Conservation (phyloP, 1,140 invertebrate species). For the Drosophila prosaltans region DNA sequence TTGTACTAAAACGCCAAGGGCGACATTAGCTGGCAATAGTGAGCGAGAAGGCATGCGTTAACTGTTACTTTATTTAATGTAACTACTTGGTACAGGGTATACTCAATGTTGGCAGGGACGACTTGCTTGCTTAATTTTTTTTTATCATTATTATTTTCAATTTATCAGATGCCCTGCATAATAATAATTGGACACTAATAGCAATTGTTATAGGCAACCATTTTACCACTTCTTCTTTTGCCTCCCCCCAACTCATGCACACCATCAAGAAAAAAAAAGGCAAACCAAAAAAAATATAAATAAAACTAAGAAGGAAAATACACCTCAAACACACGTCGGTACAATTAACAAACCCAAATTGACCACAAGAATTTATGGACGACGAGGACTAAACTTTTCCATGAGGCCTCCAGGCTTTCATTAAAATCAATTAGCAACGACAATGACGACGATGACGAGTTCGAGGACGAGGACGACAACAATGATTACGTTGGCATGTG, state of each 20-base stretch:
- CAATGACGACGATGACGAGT: slow-evolving; percentile 47
- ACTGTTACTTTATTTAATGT: too few relatives aligned
- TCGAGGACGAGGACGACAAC: neutral
- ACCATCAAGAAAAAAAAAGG: slow-evolving; percentile 1
- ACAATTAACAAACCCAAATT: slow-evolving; percentile 81
- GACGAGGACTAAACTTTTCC: slow-evolving; percentile 47
- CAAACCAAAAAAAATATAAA: neutral
- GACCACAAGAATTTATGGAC: slow-evolving; percentile 74
- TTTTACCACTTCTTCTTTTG: too few relatives aligned
- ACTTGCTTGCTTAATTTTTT: too few relatives aligned
- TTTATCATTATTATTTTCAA: neutral
- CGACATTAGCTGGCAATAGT: too few relatives aligned
- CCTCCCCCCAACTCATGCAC: neutral
- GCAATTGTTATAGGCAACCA: slow-evolving; percentile 27
- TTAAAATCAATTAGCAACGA: slow-evolving; percentile 80
- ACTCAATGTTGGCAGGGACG: too few relatives aligned
- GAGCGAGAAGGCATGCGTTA: too few relatives aligned
- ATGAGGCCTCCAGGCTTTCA: slow-evolving; percentile 57
- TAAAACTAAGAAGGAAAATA: slow-evolving; percentile 12
- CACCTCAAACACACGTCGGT: slow-evolving; percentile 55
- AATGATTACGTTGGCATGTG: neutral
- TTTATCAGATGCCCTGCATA: slow-evolving; percentile 28
- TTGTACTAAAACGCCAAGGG: too few relatives aligned
- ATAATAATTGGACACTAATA: slow-evolving; percentile 73
- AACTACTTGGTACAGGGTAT: too few relatives aligned